Evolutionary conservation across 2,888 invertebrate species (phyloP).

Genomic region (Cheilosia pagana): DNA sequence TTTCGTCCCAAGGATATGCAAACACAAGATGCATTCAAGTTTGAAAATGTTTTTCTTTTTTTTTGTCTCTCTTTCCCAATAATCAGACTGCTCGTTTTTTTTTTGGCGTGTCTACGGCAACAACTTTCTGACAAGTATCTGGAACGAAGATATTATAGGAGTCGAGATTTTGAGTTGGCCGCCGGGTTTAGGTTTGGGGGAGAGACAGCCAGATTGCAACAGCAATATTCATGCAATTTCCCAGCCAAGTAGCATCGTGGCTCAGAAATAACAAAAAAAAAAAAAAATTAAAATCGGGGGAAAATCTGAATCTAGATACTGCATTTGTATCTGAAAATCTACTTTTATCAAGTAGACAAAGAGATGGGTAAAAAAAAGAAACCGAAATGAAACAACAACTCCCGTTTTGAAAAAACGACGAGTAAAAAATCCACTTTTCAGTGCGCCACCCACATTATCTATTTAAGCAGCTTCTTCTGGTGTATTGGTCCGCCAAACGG

Average conservation of each 20-base stretch:
- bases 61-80: not conserved
- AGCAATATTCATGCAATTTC: slow-evolving; percentile 14
- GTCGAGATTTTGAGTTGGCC: slow-evolving; percentile 12
- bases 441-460: slow-evolving; percentile 1
- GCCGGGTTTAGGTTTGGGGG: not conserved
- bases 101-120: slow-evolving; percentile 22
- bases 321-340: slow-evolving; percentile 32
- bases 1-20: slow-evolving; percentile 47
- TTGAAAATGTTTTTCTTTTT: slow-evolving; percentile 10
- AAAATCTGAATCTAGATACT: slow-evolving; percentile 11
- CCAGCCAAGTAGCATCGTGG: slow-evolving; percentile 9
- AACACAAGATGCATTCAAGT: slow-evolving; percentile 47
- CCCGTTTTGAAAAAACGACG: not conserved
- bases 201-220: not conserved
- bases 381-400: slow-evolving; percentile 1
- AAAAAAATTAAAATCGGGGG: not conserved
- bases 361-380: not conserved
- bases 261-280: not conserved
- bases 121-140: slow-evolving; percentile 38
- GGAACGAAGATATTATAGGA: slow-evolving; percentile 16
- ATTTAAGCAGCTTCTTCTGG: not conserved
- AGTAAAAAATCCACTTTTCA: slow-evolving; percentile 11
- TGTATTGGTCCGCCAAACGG: not conserved
- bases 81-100: slow-evolving; percentile 30
- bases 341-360: slow-evolving; percentile 18